phyloP scores from a whole-genome alignment of 2,113 vertebrate genomes.

The Tonatia bakeri region DNA sequence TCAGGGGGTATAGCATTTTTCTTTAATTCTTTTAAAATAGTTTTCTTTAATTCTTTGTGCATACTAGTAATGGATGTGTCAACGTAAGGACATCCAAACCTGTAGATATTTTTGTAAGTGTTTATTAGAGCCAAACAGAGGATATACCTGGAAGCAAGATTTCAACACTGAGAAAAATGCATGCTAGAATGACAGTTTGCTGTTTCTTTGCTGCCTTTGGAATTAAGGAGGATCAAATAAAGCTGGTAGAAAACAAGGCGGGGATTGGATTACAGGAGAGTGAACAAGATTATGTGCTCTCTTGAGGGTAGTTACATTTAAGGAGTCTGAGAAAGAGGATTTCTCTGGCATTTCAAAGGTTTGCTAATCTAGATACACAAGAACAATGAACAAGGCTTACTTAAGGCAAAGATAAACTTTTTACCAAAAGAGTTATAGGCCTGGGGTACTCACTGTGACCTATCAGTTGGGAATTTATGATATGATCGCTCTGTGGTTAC shows the following conservation, averaged over 20 bases:
- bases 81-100: background rate
- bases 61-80: background rate
- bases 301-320: background rate
- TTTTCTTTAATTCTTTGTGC: background rate
- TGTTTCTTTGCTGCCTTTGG: background rate
- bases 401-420: background rate
- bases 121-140: background rate
- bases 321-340: background rate
- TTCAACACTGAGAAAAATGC: background rate
- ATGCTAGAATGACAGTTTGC: background rate
- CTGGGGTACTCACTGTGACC: background rate
- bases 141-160: background rate
- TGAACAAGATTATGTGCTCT: background rate
- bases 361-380: background rate
- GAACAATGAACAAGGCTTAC: background rate
- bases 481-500: background rate
- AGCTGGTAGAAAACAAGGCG: background rate
- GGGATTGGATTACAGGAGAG: background rate
- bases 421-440: background rate
- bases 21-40: background rate
- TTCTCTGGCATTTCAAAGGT: background rate
- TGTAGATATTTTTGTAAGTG: background rate
- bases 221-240: background rate
- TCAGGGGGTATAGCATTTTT: background rate
- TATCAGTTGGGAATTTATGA: background rate